Evolutionary conservation across 2,113 vertebrate species (phyloP).

Genomic region (Archilochus colubris): DNA sequence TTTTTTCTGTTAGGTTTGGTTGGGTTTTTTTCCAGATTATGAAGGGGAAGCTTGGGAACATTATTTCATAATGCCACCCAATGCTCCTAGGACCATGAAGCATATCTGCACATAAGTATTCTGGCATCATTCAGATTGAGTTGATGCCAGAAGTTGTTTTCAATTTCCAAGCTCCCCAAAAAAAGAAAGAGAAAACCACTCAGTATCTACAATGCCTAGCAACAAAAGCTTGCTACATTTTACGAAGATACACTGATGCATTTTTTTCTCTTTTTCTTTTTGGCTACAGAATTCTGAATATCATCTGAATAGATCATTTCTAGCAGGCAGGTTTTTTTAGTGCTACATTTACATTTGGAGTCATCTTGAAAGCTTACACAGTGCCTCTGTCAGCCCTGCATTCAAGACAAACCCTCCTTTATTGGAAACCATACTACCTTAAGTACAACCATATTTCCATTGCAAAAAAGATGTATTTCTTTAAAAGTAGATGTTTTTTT

Average conservation of each 20-base stretch:
- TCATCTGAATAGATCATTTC: not conserved
- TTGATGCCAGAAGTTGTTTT: not conserved
- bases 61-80: not conserved
- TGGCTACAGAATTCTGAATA: not conserved
- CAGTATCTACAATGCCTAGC: not conserved
- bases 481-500: not conserved
- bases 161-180: not conserved
- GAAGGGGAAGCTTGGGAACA: not conserved
- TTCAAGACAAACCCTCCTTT: not conserved
- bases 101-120: not conserved
- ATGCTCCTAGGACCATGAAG: not conserved
- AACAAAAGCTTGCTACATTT: conserved; percentile 8
- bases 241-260: not conserved
- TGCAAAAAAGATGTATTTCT: not conserved
- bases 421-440: not conserved
- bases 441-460: not conserved
- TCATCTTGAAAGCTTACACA: not conserved
- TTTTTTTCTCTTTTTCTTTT: not conserved
- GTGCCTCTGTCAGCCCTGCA: not conserved
- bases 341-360: not conserved
- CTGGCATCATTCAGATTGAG: not conserved
- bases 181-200: not conserved
- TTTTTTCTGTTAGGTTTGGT: not conserved
- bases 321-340: not conserved
- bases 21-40: not conserved